Percentiles rank a stretch among this genome's conserved stretches.
These are phyloP conservation scores for Cnemophilus loriae DNA, from an alignment of 2,113 vertebrate genomes.

Conservation along the genomic window DNA sequence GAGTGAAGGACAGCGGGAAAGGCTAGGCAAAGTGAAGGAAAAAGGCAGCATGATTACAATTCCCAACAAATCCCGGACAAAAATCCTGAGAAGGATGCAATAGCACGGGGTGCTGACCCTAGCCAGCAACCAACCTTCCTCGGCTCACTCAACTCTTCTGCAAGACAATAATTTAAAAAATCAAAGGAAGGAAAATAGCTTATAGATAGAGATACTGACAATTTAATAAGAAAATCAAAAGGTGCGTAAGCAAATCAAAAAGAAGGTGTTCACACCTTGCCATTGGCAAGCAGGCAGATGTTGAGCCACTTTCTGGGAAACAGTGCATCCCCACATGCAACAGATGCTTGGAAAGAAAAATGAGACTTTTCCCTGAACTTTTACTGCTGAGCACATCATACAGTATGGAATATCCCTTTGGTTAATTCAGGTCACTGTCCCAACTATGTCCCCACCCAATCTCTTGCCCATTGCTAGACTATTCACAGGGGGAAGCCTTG, in stretches of 20 bases:
- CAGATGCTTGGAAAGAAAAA: background rate
- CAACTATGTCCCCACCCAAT: background rate
- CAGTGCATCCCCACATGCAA: background rate
- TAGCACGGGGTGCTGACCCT: background rate
- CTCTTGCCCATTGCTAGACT: background rate
- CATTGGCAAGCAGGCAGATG: background rate
- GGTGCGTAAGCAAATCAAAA: background rate
- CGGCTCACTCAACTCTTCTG: background rate
- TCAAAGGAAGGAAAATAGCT: background rate
- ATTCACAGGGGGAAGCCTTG: background rate
- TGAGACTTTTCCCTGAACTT: background rate
- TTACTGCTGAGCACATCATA: background rate
- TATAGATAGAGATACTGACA: background rate
- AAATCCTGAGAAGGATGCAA: background rate
- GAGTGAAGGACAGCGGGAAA: background rate
- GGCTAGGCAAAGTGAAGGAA: background rate
- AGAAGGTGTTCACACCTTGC: background rate
- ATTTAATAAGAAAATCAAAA: background rate
- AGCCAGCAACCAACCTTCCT: background rate
- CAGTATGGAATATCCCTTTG: background rate
- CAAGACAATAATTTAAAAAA: background rate
- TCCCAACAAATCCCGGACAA: background rate
- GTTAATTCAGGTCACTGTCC: background rate
- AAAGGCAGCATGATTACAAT: background rate
- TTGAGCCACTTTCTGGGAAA: background rate